phyloP scores from a whole-genome alignment of 2,113 vertebrate genomes.

The Sapayoa aenigma region DNA sequence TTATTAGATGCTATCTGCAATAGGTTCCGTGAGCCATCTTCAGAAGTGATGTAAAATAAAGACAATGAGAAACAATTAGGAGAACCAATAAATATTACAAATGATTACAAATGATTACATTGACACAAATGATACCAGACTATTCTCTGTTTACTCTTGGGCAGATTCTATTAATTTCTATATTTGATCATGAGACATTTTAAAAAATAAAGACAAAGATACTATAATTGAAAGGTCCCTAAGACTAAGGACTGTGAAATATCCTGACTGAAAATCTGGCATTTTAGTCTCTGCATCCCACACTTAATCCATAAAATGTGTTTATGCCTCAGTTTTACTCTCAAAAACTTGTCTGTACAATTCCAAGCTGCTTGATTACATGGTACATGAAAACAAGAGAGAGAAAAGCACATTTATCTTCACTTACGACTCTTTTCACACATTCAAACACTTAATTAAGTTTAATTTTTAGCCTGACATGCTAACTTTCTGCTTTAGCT shows the following conservation, averaged over 20 bases:
- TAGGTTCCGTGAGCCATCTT: background rate
- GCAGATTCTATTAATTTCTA: background rate
- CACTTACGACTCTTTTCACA: background rate
- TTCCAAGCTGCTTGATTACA: background rate
- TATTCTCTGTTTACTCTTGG: background rate
- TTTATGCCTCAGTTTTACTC: background rate
- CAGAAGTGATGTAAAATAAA: background rate
- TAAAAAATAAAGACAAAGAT: background rate
- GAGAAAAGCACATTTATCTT: background rate
- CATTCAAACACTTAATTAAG: background rate
- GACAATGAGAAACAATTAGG: background rate
- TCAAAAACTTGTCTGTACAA: background rate
- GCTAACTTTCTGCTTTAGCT: background rate
- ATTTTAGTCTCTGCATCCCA: background rate
- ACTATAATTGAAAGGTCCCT: background rate
- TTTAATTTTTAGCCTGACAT: background rate
- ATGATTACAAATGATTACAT: background rate
- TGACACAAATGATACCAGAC: background rate
- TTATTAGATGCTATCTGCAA: background rate
- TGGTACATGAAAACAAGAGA: background rate
- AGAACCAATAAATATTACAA: background rate
- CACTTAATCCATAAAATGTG: background rate
- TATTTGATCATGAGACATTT: background rate
- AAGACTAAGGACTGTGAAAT: background rate
- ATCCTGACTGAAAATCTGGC: background rate